These are phyloP conservation scores for Hippasteria phrygiana DNA, from an alignment of 53 echinoderm and acorn worm species.

Conservation along the genomic window DNA sequence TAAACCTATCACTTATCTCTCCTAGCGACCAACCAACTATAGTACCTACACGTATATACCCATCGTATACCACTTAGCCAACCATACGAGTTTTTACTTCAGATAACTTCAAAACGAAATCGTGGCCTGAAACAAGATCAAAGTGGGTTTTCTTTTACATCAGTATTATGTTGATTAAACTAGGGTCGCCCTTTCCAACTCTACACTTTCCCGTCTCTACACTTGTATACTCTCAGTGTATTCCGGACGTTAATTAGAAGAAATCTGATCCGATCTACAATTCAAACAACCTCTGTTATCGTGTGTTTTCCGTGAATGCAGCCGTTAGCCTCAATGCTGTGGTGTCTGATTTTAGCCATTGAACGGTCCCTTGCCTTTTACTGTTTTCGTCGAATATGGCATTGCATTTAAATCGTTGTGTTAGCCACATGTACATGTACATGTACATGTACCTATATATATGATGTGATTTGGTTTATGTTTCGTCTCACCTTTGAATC, in stretches of 20 bases:
- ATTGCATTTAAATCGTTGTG: too few relatives aligned
- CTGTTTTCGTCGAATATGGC: not conserved
- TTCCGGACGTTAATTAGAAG: too few relatives aligned
- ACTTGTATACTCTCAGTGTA: too few relatives aligned
- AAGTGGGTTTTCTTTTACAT: not conserved
- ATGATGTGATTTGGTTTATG: too few relatives aligned
- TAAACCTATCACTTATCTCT: slow-evolving; percentile 33
- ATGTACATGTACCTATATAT: too few relatives aligned
- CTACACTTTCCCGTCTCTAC: too few relatives aligned
- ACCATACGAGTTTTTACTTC: slow-evolving; percentile 2
- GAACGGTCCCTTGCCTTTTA: not conserved
- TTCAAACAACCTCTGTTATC: not conserved
- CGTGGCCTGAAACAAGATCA: not conserved
- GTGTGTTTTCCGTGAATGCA: not conserved
- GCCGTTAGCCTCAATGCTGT: not conserved
- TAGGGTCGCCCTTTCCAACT: too few relatives aligned
- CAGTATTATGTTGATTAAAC: too few relatives aligned
- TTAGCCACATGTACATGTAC: too few relatives aligned
- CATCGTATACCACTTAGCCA: not conserved
- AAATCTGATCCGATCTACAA: not conserved
- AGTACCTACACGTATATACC: not conserved
- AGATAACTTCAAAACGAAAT: slow-evolving; percentile 1
- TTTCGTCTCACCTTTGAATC: too few relatives aligned
- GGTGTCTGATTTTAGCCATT: not conserved
- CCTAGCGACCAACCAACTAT: not conserved